Evolutionary conservation across 2,113 vertebrate species (phyloP), one percentile per base, ranked within the genome.

Genomic region (Maccullochella peelii): DNA sequence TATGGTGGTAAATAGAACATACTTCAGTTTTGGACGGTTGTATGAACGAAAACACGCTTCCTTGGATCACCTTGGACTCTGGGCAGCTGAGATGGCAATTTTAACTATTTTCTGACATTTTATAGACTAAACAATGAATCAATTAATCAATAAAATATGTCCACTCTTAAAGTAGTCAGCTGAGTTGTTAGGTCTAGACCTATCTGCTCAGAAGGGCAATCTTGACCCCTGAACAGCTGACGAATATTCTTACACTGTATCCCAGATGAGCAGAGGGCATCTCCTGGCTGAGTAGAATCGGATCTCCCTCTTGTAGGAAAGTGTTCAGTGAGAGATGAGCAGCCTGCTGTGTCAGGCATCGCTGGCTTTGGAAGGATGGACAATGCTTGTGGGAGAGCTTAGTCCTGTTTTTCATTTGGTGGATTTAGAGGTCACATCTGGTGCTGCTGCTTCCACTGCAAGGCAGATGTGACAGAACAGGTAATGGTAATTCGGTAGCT

Each of bases 351-450:
- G 83, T 87, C 79, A 88, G 79, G 86, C 85, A 90, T 91, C 81
- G 11, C 74, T 84, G 86, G 87, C 85, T 86, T 89, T 50, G 71
- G 77, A 54, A 92, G 91, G 91, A 93, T 88, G 82, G 86, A 93
- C 79, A 89, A 76, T 82, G 75, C 92, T 89, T 91, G 73, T 84
- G 84, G 91, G 91, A 89, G 75, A 88, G 82, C 90, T 92, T 90
- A 88, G 73, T 88, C 61, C 72, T 85, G 85, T 87, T 91, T 93
- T 90, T 91, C 86, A 93, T 92, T 92, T 89, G 72, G 66, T 73
- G 69, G 74, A 88, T 93, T 94, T 92, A 80, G 89, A 90, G 91
- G 92, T 92, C 93, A 89, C 88, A 93, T 90, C 90, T 94, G 92
- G 78, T 73, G 77, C 79, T 7, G 78, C 23, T 86, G 78, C 77